These are phyloP conservation scores for Picathartes gymnocephalus DNA, from an alignment of 2,113 vertebrate genomes.

Conservation along the genomic window DNA sequence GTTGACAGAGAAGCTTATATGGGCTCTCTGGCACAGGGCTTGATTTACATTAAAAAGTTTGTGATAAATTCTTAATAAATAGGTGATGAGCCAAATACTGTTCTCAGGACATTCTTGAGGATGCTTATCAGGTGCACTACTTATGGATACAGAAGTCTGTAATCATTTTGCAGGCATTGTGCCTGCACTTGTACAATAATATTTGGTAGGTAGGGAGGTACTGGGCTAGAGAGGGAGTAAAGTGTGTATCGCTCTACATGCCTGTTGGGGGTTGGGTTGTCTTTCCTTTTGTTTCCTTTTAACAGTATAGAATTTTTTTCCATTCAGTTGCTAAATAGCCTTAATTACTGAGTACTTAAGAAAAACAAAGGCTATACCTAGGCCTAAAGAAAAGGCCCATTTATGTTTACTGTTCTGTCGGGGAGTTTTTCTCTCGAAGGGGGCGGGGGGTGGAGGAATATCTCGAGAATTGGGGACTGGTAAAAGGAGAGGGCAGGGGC, in stretches of 20 bases:
- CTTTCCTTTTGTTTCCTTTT: no score
- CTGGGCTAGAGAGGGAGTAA: neutral
- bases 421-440: no score
- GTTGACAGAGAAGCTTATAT: neutral
- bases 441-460: no score
- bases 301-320: no score
- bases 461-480: no score
- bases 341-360: no score
- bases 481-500: no score
- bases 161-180: neutral
- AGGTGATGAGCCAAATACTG: neutral
- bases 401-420: no score
- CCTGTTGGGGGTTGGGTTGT: no score
- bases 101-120: neutral
- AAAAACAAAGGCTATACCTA: no score
- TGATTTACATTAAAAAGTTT: neutral
- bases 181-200: neutral
- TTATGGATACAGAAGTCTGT: neutral
- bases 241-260: neutral
- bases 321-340: no score
- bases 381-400: no score
- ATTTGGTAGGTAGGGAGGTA: neutral
- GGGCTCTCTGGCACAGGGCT: neutral
- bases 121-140: neutral
- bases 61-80: neutral